These are phyloP conservation scores for Phalloptychus januarius DNA, from an alignment of 2,797 vertebrate species.

Conservation along the genomic window DNA sequence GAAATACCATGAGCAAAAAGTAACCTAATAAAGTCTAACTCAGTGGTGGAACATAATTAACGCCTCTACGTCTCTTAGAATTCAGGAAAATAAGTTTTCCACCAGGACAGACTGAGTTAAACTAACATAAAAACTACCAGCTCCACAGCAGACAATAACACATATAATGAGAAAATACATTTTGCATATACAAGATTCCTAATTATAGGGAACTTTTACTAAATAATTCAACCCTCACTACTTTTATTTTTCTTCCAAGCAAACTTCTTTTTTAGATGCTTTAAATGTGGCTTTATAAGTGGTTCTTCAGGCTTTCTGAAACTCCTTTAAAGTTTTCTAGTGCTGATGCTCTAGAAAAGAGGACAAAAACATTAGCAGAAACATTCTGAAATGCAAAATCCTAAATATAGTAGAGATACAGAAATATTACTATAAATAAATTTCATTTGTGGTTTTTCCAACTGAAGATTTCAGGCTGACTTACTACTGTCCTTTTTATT, in stretches of 20 bases:
- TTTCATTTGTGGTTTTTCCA: not conserved
- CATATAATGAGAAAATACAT: not conserved
- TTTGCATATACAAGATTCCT: not conserved
- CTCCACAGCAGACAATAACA: not conserved
- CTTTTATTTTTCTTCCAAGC: not conserved
- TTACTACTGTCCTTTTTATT: not conserved
- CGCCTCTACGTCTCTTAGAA: not conserved
- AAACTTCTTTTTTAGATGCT: not conserved
- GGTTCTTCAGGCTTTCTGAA: not conserved
- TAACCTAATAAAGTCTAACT: not conserved
- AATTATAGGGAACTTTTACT: not conserved
- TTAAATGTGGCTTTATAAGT: not conserved
- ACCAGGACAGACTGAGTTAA: not conserved
- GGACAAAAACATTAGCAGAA: not conserved
- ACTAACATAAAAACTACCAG: not conserved
- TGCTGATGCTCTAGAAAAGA: not conserved
- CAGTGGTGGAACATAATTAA: not conserved
- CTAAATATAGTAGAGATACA: not conserved
- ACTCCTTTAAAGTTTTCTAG: not conserved
- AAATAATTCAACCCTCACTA: not conserved
- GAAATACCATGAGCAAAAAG: not conserved
- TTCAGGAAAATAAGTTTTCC: not conserved
- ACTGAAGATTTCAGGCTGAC: not conserved
- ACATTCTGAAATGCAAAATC: not conserved
- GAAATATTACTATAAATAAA: not conserved